Evolutionary conservation across 1,140 invertebrate species (phyloP), one percentile per base, ranked within the genome.

Genomic region (Brevipalpus yothersi): DNA sequence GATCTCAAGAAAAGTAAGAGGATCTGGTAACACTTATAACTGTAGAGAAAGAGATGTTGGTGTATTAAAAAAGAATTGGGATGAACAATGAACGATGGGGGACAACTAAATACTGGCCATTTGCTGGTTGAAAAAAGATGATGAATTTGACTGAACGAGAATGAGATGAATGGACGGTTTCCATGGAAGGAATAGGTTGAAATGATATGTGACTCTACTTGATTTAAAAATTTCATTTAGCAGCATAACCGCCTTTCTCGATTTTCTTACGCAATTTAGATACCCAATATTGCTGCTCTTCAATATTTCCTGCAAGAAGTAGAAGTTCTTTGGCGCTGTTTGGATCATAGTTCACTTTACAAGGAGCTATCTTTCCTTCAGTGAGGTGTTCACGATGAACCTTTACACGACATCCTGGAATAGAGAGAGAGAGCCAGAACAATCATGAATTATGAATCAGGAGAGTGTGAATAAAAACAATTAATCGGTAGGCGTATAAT

Each of bases 201-300:
- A 15, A 45, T 45, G 43, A 17, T 45, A 31, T 31, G 31, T 45
- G 43, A 17, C 12, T 15, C 43, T 51, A 19, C 21, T 51, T 51
- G n/a, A 19, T 51, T n/a, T 10, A 10, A 19, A 51, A 13, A 7
- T 12, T n/a, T 51, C 49, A 51, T 51, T 69, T 67, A 19, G 87
- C 84, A 68, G 89, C 89, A 73, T 86, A 92, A 58, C 91, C 90
- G 73, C 83, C 83, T 69, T 90, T 89, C 72, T 90, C 83, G 67
- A 95, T 89, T 72, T 88, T 87, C 68, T 89, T 87, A 60, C 83
- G 82, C 21, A 96, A 77, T 63, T 86, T 78, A 54, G 81, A 77
- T 43, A 95, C 88, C 92, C 92, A 96, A 64, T 80, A 77, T 67
- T 90, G 84, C 71, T 95, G 91, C 60, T 93, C 88, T 45, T 89